These are phyloP conservation scores for Upupa epops DNA, from an alignment of 2,113 vertebrate species.

Conservation along the genomic window DNA sequence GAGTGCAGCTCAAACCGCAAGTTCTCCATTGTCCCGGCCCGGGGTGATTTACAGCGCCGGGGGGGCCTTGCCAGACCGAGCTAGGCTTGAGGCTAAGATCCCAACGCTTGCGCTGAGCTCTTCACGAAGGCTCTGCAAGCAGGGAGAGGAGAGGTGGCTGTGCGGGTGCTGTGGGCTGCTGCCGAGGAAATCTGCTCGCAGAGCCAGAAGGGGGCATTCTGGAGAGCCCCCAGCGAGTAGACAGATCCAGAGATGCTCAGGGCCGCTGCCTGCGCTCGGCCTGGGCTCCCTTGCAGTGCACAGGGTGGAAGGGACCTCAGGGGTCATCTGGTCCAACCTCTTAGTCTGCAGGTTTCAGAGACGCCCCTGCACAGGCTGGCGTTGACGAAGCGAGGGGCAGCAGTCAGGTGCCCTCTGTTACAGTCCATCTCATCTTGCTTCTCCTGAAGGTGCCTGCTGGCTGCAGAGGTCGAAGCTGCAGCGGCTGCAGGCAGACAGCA, in stretches of 20 bases:
- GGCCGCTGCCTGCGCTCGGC: not conserved
- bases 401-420: not conserved
- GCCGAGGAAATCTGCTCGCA: not conserved
- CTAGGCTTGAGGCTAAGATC: not conserved
- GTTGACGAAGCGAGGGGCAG: not conserved
- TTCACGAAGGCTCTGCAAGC: fast-evolving
- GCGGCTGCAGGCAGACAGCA: not conserved
- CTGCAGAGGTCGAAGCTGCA: not conserved
- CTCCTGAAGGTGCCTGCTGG: not conserved
- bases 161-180: not conserved
- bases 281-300: too few species aligned
- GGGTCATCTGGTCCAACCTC: too few species aligned
- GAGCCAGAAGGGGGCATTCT: not conserved
- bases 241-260: not conserved
- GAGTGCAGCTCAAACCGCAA: slow-evolving; percentile 54
- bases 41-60: not conserved
- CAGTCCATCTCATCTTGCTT: not conserved
- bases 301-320: too few species aligned
- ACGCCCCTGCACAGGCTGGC: fast-evolving
- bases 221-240: not conserved
- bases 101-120: not conserved
- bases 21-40: slow-evolving; percentile 55
- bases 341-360: not conserved
- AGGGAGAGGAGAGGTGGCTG: not conserved
- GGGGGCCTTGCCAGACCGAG: not conserved